phyloP scores from a whole-genome alignment of 2,797 vertebrate species.

The Lutra lutra region DNA sequence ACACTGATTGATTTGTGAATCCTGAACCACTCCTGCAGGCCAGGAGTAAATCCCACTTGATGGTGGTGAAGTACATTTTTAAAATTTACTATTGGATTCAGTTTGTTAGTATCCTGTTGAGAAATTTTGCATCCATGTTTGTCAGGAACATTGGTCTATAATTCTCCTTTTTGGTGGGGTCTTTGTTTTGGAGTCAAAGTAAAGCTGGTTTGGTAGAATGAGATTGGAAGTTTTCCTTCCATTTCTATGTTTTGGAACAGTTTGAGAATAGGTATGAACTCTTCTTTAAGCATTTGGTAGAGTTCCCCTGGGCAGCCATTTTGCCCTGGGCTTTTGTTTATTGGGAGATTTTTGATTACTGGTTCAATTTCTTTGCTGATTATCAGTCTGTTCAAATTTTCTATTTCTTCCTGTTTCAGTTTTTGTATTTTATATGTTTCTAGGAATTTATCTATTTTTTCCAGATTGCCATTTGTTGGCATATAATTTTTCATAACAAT shows the following conservation, averaged over 20 bases:
- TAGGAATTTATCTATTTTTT: neutral
- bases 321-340: neutral
- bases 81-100: neutral
- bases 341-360: neutral
- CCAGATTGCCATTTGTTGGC: neutral
- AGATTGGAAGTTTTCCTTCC: neutral
- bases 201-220: neutral
- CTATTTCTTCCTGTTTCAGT: neutral
- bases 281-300: neutral
- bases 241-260: neutral
- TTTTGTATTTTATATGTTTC: neutral
- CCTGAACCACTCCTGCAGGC: neutral
- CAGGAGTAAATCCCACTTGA: neutral
- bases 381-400: neutral
- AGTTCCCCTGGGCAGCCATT: neutral
- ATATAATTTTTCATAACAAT: neutral
- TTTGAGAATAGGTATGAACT: neutral
- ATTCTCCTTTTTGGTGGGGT: neutral
- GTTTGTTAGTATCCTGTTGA: neutral
- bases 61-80: neutral
- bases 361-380: neutral
- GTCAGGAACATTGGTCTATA: neutral
- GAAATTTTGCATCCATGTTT: neutral
- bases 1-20: neutral
- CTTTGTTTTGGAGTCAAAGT: neutral